phyloP scores from a whole-genome alignment of 2,888 invertebrate species.

The Drosophila gaucha region DNA sequence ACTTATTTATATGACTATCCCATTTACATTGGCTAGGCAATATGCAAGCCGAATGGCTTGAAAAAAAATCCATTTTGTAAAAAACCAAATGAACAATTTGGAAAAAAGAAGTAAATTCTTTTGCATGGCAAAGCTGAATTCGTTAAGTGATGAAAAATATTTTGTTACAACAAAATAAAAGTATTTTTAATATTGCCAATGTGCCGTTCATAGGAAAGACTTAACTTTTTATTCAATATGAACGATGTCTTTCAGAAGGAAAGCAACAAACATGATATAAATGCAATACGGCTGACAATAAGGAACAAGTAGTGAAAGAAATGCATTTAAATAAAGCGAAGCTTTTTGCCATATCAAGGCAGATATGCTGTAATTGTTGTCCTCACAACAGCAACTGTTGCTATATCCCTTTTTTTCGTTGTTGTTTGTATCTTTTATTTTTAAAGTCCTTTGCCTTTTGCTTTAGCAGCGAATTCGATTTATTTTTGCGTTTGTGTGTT shows the following conservation, averaged over 20 bases:
- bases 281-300: constrained; percentile 1
- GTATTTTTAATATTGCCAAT: too few relatives aligned
- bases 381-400: constrained; percentile 14
- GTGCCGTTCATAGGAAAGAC: background rate
- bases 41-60: too few relatives aligned
- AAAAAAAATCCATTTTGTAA: too few relatives aligned
- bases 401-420: background rate
- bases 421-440: constrained; percentile 7
- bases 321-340: constrained; percentile 1
- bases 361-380: constrained; percentile 33
- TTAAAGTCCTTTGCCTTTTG: constrained; percentile 33
- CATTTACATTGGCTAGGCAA: too few relatives aligned
- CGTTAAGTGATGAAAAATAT: too few relatives aligned
- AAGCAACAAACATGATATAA: background rate
- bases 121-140: too few relatives aligned
- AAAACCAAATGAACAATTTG: too few relatives aligned
- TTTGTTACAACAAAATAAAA: too few relatives aligned
- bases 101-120: too few relatives aligned
- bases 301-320: background rate
- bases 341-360: constrained; percentile 11
- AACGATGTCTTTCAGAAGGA: background rate
- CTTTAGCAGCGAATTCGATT: constrained; percentile 44
- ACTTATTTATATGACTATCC: too few relatives aligned
- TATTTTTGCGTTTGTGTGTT: constrained; percentile 47
- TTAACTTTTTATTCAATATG: too few relatives aligned